phyloP scores from a whole-genome alignment of 2,797 vertebrate species.

The Decapterus maruadsi region DNA sequence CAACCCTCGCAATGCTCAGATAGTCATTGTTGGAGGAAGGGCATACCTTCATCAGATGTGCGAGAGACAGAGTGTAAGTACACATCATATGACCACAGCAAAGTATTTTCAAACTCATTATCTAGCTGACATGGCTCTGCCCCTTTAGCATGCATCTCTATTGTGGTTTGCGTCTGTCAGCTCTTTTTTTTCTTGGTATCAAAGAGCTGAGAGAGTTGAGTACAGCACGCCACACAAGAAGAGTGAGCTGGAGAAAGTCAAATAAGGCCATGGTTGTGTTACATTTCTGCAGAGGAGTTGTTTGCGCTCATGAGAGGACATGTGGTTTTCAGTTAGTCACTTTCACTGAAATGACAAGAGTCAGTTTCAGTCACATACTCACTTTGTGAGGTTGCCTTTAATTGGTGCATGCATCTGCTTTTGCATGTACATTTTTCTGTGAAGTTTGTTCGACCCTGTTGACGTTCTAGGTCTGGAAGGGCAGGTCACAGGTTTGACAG shows the following conservation, averaged over 20 bases:
- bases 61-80: conserved; percentile 89
- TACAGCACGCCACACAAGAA: neutral
- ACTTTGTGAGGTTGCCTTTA: neutral
- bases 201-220: neutral
- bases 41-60: conserved; percentile 91
- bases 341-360: conserved; percentile 23
- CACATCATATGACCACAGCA: neutral
- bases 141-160: conserved; percentile 1
- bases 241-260: conserved; percentile 9
- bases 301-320: conserved; percentile 19
- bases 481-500: conserved; percentile 13
- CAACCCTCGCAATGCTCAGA: conserved; percentile 90
- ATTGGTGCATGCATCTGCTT: neutral
- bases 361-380: conserved; percentile 16
- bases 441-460: conserved; percentile 20
- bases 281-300: conserved; percentile 48
- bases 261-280: conserved; percentile 45
- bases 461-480: neutral
- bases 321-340: conserved; percentile 49
- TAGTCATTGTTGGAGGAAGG: conserved; percentile 90
- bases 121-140: neutral
- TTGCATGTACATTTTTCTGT: conserved; percentile 16
- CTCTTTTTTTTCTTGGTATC: neutral
- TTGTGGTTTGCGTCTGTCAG: neutral
- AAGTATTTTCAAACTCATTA: neutral